Conservation (phyloP, 1,140 invertebrate species). For the Glossosoma conforme region DNA sequence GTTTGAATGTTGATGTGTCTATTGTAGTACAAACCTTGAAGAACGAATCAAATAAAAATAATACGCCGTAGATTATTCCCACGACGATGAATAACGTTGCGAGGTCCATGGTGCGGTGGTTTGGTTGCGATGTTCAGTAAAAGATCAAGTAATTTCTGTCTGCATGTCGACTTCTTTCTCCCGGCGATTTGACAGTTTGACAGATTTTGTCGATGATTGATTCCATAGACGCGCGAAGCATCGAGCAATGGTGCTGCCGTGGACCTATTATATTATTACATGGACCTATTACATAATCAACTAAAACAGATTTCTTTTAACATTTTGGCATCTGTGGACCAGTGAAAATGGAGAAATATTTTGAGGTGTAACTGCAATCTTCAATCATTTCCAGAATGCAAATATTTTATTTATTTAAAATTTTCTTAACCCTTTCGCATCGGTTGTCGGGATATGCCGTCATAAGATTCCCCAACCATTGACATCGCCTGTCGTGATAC, state of each 20-base stretch:
- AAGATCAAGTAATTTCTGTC: not conserved
- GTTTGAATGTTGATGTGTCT: no score
- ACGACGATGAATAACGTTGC: constrained; percentile 25
- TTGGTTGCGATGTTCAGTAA: not conserved
- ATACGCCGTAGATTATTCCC: constrained; percentile 22
- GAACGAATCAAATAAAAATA: constrained; percentile 30
- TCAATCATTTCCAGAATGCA: no score
- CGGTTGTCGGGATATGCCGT: no score
- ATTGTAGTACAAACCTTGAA: constrained; percentile 26
- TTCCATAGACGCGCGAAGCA: not conserved
- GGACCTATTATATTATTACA: not conserved
- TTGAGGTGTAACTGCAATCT: no score
- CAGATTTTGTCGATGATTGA: not conserved
- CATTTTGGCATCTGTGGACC: not conserved
- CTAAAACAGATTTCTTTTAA: not conserved
- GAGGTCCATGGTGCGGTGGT: constrained; percentile 22
- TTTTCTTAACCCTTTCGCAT: no score
- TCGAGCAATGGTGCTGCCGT: not conserved
- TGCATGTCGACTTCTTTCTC: not conserved
- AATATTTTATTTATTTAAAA: no score
- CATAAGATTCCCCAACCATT: no score
- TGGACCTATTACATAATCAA: not conserved
- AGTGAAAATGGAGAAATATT: no score
- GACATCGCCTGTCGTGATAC: no score
- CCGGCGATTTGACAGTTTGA: constrained; percentile 9